phyloP scores from a whole-genome alignment of 2,888 invertebrate genomes.

The Machimus rusticus region DNA sequence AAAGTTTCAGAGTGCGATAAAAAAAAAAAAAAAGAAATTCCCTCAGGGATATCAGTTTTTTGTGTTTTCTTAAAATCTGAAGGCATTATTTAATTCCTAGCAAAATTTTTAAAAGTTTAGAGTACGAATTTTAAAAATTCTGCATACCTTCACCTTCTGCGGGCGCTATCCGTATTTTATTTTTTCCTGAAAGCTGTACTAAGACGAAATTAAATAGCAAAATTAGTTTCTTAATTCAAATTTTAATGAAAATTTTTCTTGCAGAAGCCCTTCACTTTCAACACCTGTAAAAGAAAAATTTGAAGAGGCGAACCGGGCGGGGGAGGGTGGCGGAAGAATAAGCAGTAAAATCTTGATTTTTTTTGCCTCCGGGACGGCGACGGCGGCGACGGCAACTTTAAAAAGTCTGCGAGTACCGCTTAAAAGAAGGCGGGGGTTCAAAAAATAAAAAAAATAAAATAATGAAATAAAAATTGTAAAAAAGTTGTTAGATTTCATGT shows the following conservation, averaged over 20 bases:
- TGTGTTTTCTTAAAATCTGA: too few relatives aligned
- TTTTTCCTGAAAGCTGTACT: too few relatives aligned
- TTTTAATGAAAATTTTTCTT: neutral
- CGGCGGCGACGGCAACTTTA: neutral
- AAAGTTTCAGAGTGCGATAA: too few relatives aligned
- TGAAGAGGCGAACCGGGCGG: neutral
- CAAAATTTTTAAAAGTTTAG: too few relatives aligned
- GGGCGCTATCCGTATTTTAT: too few relatives aligned
- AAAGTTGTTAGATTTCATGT: neutral
- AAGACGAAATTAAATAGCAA: too few relatives aligned
- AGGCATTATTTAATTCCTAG: too few relatives aligned
- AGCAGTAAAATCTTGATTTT: neutral
- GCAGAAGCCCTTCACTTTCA: neutral
- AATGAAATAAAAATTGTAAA: neutral
- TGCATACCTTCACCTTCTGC: too few relatives aligned
- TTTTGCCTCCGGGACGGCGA: neutral
- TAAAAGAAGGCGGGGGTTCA: neutral
- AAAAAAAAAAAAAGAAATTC: too few relatives aligned
- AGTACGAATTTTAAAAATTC: too few relatives aligned
- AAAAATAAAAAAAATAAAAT: neutral
- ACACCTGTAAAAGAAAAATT: too few relatives aligned
- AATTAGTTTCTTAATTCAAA: neutral
- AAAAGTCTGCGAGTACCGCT: neutral
- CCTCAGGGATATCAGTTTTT: too few relatives aligned
- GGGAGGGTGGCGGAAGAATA: neutral